A percentile compares a stretch with the other conserved stretches of the same genome.
Conservation (phyloP, 2,888 invertebrate genomes). For the Epistrophe grossulariae region DNA sequence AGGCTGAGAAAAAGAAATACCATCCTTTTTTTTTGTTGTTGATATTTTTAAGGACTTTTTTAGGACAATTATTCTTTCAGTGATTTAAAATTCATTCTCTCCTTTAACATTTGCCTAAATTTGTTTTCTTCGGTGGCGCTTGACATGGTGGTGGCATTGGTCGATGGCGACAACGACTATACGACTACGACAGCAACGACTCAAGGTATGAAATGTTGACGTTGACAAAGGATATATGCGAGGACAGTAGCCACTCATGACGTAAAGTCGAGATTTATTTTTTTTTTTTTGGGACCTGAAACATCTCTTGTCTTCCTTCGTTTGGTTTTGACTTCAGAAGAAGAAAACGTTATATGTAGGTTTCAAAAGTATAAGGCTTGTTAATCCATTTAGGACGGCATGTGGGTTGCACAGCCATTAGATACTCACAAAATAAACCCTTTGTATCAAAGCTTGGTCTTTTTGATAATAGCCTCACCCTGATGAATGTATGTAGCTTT, state of each 20-base stretch:
- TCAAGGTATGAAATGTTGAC: conserved; percentile 60
- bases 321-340: conserved; percentile 30
- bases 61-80: conserved; percentile 37
- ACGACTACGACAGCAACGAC: background rate
- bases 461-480: conserved; percentile 55
- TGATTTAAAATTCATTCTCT: conserved; percentile 59
- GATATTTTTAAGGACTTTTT: conserved; percentile 13
- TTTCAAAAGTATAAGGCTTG: conserved; percentile 37
- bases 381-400: conserved; percentile 57
- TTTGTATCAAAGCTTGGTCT: conserved; percentile 21
- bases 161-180: background rate
- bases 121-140: conserved; percentile 38
- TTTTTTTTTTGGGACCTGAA: conserved; percentile 38
- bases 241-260: conserved; percentile 75
- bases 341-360: conserved; percentile 13
- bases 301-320: conserved; percentile 12
- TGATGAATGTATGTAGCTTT: background rate
- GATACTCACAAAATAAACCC: background rate
- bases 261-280: conserved; percentile 46
- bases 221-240: conserved; percentile 75
- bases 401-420: conserved; percentile 59
- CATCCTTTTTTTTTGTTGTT: conserved; percentile 12
- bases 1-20: conserved; percentile 32
- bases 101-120: conserved; percentile 45
- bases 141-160: conserved; percentile 34